These are phyloP conservation scores for Palythoa grandiflora DNA, from an alignment of 92 coral and sea anemone genomes.

Conservation along the genomic window DNA sequence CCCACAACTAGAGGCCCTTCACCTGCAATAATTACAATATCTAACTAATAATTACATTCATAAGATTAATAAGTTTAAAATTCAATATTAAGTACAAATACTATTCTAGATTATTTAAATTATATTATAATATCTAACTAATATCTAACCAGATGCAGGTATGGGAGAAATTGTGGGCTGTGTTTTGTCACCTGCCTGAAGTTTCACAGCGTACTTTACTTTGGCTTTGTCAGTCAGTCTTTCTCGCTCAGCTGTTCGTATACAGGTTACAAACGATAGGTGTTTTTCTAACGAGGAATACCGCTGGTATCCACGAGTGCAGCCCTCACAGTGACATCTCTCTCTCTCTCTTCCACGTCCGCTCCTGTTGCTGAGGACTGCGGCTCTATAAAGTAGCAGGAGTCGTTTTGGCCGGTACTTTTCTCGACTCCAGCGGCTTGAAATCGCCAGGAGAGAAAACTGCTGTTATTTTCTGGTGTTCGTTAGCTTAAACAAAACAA, in stretches of 20 bases:
- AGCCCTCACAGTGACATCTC: too few relatives aligned
- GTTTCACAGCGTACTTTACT: not conserved
- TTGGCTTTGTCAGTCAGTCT: not conserved
- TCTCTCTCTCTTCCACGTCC: too few relatives aligned
- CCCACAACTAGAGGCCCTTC: too few relatives aligned
- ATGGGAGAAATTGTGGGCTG: slow-evolving; percentile 19
- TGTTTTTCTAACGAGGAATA: not conserved
- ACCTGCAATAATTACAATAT: too few relatives aligned
- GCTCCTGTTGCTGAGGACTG: not conserved
- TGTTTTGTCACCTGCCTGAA: slow-evolving; percentile 4
- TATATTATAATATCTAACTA: too few relatives aligned
- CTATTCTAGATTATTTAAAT: too few relatives aligned
- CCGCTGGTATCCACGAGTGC: too few relatives aligned
- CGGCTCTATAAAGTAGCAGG: not conserved
- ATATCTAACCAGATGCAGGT: not conserved
- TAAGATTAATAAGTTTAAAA: too few relatives aligned
- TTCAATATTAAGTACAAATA: too few relatives aligned
- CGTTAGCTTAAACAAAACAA: not conserved
- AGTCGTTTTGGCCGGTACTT: not conserved
- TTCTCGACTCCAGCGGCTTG: not conserved
- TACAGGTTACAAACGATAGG: slow-evolving; percentile 12
- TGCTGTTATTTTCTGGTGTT: not conserved
- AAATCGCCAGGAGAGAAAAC: not conserved
- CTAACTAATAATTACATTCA: too few relatives aligned
- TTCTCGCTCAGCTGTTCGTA: not conserved